Percentiles rank a stretch among this genome's conserved stretches.
Conservation (phyloP, 2,797 vertebrate species). For the Labeo calbasu region DNA sequence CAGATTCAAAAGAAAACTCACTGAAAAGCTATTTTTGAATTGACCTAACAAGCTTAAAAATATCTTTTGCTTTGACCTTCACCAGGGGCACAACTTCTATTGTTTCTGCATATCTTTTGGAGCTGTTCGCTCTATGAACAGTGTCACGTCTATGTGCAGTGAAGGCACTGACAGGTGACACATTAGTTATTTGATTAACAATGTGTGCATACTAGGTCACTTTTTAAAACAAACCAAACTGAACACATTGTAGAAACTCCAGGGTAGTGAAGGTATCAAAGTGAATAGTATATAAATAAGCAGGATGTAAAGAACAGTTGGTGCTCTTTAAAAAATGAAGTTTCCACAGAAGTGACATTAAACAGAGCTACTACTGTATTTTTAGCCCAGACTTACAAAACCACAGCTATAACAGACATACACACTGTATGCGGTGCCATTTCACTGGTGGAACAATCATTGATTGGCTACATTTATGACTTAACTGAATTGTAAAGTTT, state of each 20-base stretch:
- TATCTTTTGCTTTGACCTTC: constrained; percentile 55
- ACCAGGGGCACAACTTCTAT: constrained; percentile 60
- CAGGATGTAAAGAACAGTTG: constrained; percentile 9
- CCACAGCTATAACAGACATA: neutral
- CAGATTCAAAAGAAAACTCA: neutral
- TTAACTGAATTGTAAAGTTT: neutral
- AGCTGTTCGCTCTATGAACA: constrained; percentile 47
- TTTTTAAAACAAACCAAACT: neutral
- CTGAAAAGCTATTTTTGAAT: constrained; percentile 31
- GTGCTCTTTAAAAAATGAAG: neutral
- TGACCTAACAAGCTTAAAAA: constrained; percentile 54
- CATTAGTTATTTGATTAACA: constrained; percentile 38
- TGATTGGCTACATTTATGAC: constrained; percentile 1
- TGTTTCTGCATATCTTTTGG: constrained; percentile 55
- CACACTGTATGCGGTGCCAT: neutral
- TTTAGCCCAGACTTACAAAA: constrained; percentile 28
- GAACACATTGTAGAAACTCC: neutral
- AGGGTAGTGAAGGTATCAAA: neutral
- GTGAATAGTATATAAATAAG: neutral
- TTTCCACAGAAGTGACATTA: constrained; percentile 12
- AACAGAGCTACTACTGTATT: constrained; percentile 3
- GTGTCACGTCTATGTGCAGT: constrained; percentile 54
- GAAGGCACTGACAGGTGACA: constrained; percentile 67
- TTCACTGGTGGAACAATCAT: constrained; percentile 14
- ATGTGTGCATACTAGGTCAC: neutral